Conservation (phyloP, 2,113 vertebrate genomes). For the Penelope pileata region DNA sequence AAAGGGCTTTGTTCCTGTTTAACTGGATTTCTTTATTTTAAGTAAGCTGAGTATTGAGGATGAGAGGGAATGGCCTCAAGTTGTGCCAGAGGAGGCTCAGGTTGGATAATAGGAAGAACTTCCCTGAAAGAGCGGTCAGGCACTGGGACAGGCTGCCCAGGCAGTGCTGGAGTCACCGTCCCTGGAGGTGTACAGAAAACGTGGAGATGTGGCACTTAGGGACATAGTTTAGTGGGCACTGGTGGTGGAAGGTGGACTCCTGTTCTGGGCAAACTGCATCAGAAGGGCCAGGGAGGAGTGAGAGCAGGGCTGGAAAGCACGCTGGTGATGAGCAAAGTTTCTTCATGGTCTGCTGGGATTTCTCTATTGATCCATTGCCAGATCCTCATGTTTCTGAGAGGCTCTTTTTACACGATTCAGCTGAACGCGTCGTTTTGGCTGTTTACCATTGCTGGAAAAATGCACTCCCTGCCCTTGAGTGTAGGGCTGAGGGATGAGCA, state of each 20-base stretch:
- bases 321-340: not conserved
- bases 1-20: slow-evolving; percentile 21
- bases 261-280: rapidly evolving
- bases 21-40: not conserved
- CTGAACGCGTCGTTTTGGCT: not conserved
- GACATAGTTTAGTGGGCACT: no score
- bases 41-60: no score
- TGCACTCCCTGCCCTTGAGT: slow-evolving; percentile 8
- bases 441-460: not conserved
- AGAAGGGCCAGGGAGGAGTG: not conserved
- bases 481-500: slow-evolving; percentile 5
- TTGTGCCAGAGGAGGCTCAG: no score
- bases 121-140: no score
- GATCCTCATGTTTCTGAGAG: not conserved
- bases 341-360: not conserved
- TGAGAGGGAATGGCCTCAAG: no score
- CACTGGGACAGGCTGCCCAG: no score
- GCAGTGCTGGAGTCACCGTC: no score
- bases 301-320: not conserved
- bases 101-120: no score
- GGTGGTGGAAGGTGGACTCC: no score
- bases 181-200: no score
- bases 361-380: not conserved
- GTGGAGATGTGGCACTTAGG: no score
- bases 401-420: slow-evolving; percentile 52